phyloP scores from a whole-genome alignment of 2,113 vertebrate species.

The Accipiter cooperii region DNA sequence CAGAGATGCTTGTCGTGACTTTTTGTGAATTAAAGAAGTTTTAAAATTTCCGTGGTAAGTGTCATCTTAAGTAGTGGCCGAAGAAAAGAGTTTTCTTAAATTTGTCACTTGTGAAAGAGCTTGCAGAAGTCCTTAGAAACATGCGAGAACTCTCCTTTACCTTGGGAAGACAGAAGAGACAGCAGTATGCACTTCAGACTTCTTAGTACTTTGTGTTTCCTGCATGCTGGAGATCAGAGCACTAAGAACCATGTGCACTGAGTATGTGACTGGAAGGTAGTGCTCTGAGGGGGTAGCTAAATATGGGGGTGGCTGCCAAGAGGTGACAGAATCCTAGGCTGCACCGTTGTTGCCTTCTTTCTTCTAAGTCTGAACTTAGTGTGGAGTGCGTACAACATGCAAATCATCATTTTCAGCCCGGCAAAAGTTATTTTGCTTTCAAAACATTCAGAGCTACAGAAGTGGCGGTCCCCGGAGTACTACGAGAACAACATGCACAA shows the following conservation, averaged over 20 bases:
- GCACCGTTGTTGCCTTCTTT: neutral
- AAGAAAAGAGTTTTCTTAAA: neutral
- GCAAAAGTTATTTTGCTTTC: neutral
- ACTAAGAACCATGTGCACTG: neutral
- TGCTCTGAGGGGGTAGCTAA: neutral
- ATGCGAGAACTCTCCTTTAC: neutral
- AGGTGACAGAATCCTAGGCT: neutral
- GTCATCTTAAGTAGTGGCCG: neutral
- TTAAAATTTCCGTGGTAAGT: neutral
- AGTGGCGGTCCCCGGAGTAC: conserved; percentile 90
- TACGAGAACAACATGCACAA: conserved; percentile 91
- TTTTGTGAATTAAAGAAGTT: neutral
- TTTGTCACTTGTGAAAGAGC: neutral
- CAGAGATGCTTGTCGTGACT: neutral
- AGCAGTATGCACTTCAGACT: neutral
- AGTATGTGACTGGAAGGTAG: neutral
- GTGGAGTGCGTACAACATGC: fast-evolving
- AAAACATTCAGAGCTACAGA: conserved; percentile 80
- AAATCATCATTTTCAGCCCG: fast-evolving
- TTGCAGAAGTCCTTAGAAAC: neutral
- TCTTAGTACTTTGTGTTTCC: neutral
- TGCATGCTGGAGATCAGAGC: neutral
- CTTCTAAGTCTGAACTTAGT: neutral
- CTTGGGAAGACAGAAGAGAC: neutral
- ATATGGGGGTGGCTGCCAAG: neutral